phyloP scores from a whole-genome alignment of 2,888 invertebrate species.

The Xestia rhomboidea region DNA sequence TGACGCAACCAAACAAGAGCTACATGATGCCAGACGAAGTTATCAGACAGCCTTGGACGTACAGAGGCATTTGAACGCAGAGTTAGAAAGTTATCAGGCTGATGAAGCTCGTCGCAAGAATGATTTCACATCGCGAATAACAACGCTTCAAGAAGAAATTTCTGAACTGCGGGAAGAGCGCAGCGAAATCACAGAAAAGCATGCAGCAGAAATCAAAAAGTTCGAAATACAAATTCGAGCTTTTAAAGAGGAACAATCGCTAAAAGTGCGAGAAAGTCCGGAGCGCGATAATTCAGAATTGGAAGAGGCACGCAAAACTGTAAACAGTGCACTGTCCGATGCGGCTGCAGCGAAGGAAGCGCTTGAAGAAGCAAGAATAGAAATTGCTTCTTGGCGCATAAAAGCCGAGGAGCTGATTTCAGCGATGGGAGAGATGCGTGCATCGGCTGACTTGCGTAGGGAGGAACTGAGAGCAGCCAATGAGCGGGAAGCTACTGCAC shows the following conservation, averaged over 20 bases:
- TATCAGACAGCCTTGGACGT: constrained; percentile 87
- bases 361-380: constrained; percentile 79
- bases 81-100: constrained; percentile 84
- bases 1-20: constrained; percentile 85
- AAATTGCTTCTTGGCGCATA: constrained; percentile 80
- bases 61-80: constrained; percentile 84
- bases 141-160: constrained; percentile 84
- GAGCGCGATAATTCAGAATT: constrained; percentile 82
- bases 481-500: constrained; percentile 81
- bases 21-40: constrained; percentile 84
- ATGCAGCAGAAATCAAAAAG: constrained; percentile 79
- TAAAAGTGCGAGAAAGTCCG: constrained; percentile 78
- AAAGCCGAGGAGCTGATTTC: constrained; percentile 81
- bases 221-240: constrained; percentile 78
- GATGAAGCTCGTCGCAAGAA: constrained; percentile 79
- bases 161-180: constrained; percentile 80
- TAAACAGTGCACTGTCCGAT: constrained; percentile 77
- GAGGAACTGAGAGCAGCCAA: constrained; percentile 81
- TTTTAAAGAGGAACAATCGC: constrained; percentile 81
- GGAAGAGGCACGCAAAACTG: constrained; percentile 80
- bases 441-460: constrained; percentile 79
- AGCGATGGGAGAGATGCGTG: constrained; percentile 82
- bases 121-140: constrained; percentile 79
- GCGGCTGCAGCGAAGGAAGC: constrained; percentile 77
- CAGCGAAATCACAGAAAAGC: constrained; percentile 78